A percentile compares a stretch with the other conserved stretches of the same genome.
These are phyloP conservation scores for Dicentrarchus labrax DNA, from an alignment of 2,113 vertebrate species.

Conservation along the genomic window DNA sequence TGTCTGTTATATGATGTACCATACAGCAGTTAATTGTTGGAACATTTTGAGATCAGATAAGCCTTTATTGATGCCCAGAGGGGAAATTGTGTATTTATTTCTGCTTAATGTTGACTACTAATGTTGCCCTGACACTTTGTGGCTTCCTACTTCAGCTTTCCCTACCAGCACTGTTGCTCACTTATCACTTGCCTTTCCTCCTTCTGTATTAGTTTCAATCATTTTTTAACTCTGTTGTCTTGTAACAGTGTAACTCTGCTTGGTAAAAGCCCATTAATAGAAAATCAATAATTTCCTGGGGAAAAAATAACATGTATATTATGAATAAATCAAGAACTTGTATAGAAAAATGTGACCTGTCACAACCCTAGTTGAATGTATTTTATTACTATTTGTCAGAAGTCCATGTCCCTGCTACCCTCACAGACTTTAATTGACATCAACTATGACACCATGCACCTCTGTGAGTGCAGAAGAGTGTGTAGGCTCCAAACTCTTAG, in stretches of 20 bases:
- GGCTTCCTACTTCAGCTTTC: neutral
- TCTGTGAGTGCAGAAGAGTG: neutral
- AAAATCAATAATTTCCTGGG: neutral
- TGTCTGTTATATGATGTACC: neutral
- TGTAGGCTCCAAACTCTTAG: neutral
- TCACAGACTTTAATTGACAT: neutral
- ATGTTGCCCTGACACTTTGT: neutral
- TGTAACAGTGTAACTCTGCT: neutral
- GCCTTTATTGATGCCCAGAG: neutral
- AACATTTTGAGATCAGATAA: neutral
- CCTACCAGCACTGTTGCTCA: neutral
- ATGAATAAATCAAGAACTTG: neutral
- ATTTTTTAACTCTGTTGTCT: neutral
- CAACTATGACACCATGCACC: neutral
- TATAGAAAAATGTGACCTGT: neutral
- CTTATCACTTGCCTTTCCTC: neutral
- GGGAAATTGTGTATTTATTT: neutral
- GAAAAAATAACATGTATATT: no score
- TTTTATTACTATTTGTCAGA: neutral
- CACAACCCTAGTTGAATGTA: neutral
- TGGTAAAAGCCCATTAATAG: neutral
- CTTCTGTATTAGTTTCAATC: neutral
- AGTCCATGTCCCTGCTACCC: neutral
- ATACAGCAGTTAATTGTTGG: neutral
- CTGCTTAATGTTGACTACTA: neutral